Percentiles rank a stretch among this genome's conserved stretches.
These are phyloP conservation scores for Neuroscelio doddi DNA, from an alignment of 2,888 invertebrate species.

Conservation along the genomic window DNA sequence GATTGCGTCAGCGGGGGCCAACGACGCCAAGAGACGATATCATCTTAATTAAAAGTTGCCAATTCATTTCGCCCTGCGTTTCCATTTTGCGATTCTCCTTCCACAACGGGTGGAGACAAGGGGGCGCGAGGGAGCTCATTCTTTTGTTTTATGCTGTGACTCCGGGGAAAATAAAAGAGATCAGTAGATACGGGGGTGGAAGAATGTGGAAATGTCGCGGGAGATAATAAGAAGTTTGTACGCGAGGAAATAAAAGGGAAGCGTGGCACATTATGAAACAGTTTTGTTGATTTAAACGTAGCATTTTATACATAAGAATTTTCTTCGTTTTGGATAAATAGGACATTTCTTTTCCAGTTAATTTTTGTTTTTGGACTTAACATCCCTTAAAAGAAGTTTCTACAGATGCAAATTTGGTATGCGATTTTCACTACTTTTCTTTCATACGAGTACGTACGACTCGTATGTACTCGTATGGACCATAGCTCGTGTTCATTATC, in stretches of 20 bases:
- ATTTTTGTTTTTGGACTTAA: no score
- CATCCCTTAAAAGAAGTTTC: no score
- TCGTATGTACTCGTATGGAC: no score
- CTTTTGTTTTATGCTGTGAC: slow-evolving; percentile 64
- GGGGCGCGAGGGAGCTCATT: slow-evolving; percentile 47
- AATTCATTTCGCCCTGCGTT: slow-evolving; percentile 69
- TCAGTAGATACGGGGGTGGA: slow-evolving; percentile 48
- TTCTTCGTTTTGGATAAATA: no score
- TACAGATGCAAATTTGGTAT: no score
- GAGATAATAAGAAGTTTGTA: slow-evolving; percentile 64
- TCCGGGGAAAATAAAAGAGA: slow-evolving; percentile 50
- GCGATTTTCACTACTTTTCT: no score
- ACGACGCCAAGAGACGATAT: slow-evolving; percentile 62
- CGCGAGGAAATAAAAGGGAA: slow-evolving; percentile 66
- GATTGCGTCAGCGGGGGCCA: slow-evolving; percentile 41
- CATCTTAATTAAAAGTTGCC: slow-evolving; percentile 73
- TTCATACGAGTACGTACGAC: no score
- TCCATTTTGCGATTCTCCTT: slow-evolving; percentile 54
- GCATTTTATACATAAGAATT: slow-evolving; percentile 14
- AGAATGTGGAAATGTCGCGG: slow-evolving; percentile 52
- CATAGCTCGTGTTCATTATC: no score
- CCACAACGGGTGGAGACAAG: slow-evolving; percentile 26
- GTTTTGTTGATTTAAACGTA: slow-evolving; percentile 45
- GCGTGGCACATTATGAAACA: slow-evolving; percentile 39
- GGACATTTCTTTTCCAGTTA: no score